phyloP scores from a whole-genome alignment of 2,113 vertebrate genomes.

The Nesospiza acunhae region DNA sequence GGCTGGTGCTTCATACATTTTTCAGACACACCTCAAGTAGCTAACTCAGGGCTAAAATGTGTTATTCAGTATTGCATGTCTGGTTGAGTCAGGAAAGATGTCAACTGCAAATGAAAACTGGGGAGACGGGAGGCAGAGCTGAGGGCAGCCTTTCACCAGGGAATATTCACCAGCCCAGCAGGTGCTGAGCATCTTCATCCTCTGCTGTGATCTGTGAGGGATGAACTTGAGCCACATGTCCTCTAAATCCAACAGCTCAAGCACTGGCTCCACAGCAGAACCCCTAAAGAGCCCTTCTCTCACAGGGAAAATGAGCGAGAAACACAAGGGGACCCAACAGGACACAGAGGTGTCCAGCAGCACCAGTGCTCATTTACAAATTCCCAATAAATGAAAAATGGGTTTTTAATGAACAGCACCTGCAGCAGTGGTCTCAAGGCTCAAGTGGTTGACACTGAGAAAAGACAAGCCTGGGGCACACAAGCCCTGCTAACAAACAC shows the following conservation, averaged over 20 bases:
- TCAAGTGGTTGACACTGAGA: neutral
- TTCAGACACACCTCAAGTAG: slow-evolving; percentile 21
- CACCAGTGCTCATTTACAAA: neutral
- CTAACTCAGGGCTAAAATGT: slow-evolving; percentile 5
- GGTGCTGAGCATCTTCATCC: neutral
- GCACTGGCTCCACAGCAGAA: neutral
- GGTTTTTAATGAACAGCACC: neutral
- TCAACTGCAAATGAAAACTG: neutral
- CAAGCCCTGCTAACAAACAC: neutral
- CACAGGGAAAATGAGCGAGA: neutral
- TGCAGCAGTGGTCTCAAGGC: neutral
- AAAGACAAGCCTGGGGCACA: neutral
- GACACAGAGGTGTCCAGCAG: neutral
- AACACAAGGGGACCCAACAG: neutral
- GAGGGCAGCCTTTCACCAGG: neutral
- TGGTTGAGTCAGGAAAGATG: neutral
- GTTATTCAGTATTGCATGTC: neutral
- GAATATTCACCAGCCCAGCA: neutral
- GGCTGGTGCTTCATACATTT: neutral
- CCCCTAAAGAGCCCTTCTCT: neutral
- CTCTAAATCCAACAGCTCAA: neutral
- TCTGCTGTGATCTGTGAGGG: neutral
- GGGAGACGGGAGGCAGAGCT: neutral
- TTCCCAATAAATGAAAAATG: neutral
- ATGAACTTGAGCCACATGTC: neutral